These are phyloP conservation scores for Sisyra terminalis DNA, from an alignment of 2,888 invertebrate species.

Conservation along the genomic window DNA sequence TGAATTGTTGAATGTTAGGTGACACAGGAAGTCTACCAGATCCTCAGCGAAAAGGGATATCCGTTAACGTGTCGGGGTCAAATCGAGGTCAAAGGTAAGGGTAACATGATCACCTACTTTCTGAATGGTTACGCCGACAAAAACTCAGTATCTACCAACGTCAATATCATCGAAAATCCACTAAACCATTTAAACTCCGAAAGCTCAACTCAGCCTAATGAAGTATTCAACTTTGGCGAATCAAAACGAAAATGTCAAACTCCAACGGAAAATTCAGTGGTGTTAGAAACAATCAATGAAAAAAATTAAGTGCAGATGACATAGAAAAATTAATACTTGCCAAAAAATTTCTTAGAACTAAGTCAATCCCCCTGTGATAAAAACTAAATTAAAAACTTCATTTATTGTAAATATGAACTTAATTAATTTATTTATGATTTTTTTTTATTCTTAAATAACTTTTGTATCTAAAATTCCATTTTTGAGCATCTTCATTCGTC, in stretches of 20 bases:
- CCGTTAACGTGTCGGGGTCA: conserved; percentile 69
- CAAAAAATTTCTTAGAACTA: no score
- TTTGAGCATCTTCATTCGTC: no score
- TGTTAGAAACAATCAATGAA: conserved; percentile 12
- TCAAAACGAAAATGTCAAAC: not conserved
- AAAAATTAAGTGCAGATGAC: conserved; percentile 7
- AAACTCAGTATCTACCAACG: conserved; percentile 12
- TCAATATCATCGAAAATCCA: conserved; percentile 26
- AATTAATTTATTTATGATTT: no score
- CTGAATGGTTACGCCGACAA: conserved; percentile 28
- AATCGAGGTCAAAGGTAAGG: conserved; percentile 87
- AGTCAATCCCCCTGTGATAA: no score
- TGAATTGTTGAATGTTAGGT: no score
- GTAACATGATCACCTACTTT: conserved; percentile 86
- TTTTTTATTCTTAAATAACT: no score
- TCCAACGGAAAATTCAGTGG: not conserved
- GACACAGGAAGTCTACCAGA: conserved; percentile 75
- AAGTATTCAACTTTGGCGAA: not conserved
- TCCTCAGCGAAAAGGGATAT: conserved; percentile 61
- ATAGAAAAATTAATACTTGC: no score
- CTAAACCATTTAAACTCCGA: conserved; percentile 14
- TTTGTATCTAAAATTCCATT: no score
- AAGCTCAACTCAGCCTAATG: not conserved
- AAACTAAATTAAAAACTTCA: no score
- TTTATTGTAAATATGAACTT: no score